Conservation (phyloP, 2,113 vertebrate genomes). For the Oreotragus oreotragus region DNA sequence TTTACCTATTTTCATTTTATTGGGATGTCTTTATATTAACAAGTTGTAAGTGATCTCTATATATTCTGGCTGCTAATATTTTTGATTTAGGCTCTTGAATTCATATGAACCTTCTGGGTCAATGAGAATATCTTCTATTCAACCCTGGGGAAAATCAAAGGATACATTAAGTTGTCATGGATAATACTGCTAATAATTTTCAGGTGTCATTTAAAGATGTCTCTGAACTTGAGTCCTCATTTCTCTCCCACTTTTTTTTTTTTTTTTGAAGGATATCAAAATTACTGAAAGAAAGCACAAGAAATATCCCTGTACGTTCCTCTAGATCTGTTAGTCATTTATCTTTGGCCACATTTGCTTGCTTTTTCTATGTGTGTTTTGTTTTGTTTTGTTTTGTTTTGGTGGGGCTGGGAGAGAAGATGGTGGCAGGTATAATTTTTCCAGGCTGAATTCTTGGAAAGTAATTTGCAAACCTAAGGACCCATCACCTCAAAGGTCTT, state of each 20-base stretch:
- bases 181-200: background rate
- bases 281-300: background rate
- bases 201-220: background rate
- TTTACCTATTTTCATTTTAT: background rate
- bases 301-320: background rate
- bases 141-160: background rate
- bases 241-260: background rate
- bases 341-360: background rate
- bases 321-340: background rate
- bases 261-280: background rate
- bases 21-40: background rate
- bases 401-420: background rate
- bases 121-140: background rate
- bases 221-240: background rate
- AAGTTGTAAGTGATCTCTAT: background rate
- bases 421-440: background rate
- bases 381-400: background rate
- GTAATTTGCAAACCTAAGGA: background rate
- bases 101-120: background rate
- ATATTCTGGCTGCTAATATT: background rate
- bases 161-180: background rate
- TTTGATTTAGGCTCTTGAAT: background rate
- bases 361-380: background rate
- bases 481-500: background rate
- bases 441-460: background rate